Percentiles rank a stretch among this genome's conserved stretches.
Evolutionary conservation across 2,113 vertebrate species (phyloP).

Genomic region (Stictonetta naevosa): DNA sequence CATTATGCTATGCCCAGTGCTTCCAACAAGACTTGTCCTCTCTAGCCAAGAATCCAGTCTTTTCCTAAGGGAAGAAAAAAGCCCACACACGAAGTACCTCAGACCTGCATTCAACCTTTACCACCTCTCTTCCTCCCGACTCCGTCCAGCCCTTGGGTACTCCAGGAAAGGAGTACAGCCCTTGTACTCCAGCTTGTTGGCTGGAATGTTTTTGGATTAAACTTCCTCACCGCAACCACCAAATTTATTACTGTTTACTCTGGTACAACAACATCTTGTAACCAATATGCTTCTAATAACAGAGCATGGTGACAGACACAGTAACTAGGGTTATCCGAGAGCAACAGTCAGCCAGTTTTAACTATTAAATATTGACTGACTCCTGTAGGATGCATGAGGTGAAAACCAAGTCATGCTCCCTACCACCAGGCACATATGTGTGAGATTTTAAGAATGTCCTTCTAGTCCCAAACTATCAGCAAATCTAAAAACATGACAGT

Average conservation of each 20-base stretch:
- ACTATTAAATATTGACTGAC: constrained; percentile 50
- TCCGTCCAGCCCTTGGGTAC: background rate
- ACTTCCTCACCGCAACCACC: constrained; percentile 38
- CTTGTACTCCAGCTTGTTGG: background rate
- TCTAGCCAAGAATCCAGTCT: constrained; percentile 11
- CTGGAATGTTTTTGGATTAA: constrained; percentile 22
- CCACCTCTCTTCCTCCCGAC: background rate
- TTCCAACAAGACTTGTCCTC: background rate
- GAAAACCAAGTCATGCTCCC: constrained; percentile 7
- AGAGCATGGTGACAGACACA: constrained; percentile 31
- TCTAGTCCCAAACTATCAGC: constrained; percentile 8
- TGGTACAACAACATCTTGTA: constrained; percentile 20
- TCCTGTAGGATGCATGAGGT: constrained; percentile 1
- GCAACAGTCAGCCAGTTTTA: constrained; percentile 24
- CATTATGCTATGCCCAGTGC: background rate
- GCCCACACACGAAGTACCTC: constrained; percentile 15
- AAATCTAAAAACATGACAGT: constrained; percentile 6
- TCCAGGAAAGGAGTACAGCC: background rate
- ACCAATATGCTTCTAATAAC: constrained; percentile 50
- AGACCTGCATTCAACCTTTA: background rate
- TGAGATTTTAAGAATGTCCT: constrained; percentile 48
- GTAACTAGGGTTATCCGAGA: background rate
- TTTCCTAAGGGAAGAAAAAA: constrained; percentile 30
- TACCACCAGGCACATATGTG: constrained; percentile 2
- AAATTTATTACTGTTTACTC: constrained; percentile 49